phyloP scores from a whole-genome alignment of 30 jellyfish, hydroid and myxozoan genomes.

The Clytia hemisphaerica region DNA sequence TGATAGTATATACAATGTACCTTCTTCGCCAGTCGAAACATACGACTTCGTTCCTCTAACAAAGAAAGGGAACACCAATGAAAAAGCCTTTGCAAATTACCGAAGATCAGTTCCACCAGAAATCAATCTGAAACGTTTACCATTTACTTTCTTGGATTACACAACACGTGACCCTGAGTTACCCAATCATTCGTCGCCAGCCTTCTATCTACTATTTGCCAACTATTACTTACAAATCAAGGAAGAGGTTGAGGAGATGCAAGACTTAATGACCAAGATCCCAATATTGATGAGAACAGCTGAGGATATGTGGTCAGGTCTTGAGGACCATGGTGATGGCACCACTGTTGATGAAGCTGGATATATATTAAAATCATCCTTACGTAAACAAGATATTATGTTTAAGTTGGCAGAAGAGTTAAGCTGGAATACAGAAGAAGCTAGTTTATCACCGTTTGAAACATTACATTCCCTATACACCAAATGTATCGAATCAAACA shows the following conservation, averaged over 20 bases:
- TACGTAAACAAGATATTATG: not conserved
- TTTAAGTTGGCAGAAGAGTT: slow-evolving; percentile 4
- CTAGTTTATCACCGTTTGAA: slow-evolving; percentile 13
- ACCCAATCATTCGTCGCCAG: slow-evolving; percentile 11
- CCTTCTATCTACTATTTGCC: slow-evolving; percentile 21
- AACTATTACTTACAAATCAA: slow-evolving; percentile 2
- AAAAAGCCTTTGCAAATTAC: not conserved
- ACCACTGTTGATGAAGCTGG: slow-evolving; percentile 24
- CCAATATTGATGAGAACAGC: slow-evolving; percentile 8
- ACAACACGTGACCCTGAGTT: not conserved
- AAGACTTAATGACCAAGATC: not conserved
- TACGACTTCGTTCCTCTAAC: not conserved
- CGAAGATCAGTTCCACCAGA: slow-evolving; percentile 17
- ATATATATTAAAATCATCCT: not conserved
- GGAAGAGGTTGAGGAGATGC: not conserved
- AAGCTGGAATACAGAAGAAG: slow-evolving; percentile 21
- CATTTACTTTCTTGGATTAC: slow-evolving; percentile 6
- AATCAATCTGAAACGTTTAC: slow-evolving; percentile 3
- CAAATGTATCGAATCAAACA: not conserved
- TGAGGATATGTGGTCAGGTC: slow-evolving; percentile 15
- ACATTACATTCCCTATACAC: not conserved
- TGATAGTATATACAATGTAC: too few relatives aligned
- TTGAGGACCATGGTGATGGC: slow-evolving; percentile 8
- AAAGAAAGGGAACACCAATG: slow-evolving; percentile 6
- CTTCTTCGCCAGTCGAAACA: not conserved